phyloP scores from a whole-genome alignment of 2,113 vertebrate genomes.

The human (Homo sapiens) region GRCh38 chr14:70807501-70808000 shows the following conservation, averaged over 20 bases:
- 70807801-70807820: conserved; percentile 19
- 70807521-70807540: background rate
- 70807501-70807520: background rate
- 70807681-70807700: conserved; percentile 4
- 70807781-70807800: background rate
- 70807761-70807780: conserved; percentile 35
- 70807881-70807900: conserved; percentile 62
- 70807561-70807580: background rate
- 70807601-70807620: background rate
- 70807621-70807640: background rate
- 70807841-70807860: conserved; percentile 24
- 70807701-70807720: background rate
- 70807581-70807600: conserved; percentile 34
- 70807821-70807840: conserved; percentile 14
- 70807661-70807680: background rate
- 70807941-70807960: conserved; percentile 58
- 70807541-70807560: background rate
- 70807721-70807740: conserved; percentile 16
- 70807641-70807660: conserved; percentile 33
- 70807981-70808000: conserved; percentile 20
- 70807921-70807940: background rate
- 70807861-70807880: conserved; percentile 41
- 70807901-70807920: conserved; percentile 49
- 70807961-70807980: conserved; percentile 59
- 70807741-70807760: background rate